Conservation (phyloP, 1,140 invertebrate genomes). For the Potamilus streckersoni region DNA sequence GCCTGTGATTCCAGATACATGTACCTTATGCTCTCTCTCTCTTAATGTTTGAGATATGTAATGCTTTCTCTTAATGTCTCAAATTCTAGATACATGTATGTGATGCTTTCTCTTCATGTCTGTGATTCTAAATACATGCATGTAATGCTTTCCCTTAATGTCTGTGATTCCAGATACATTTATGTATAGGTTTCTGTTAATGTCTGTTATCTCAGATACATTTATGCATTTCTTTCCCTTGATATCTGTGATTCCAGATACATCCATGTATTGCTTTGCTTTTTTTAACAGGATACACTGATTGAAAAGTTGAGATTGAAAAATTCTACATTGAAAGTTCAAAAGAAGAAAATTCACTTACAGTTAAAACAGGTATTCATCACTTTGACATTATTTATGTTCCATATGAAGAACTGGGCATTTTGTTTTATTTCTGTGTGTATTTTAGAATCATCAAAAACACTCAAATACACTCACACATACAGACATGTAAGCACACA, state of each 20-base stretch:
- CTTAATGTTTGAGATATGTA: too few relatives aligned
- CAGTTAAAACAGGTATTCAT: conserved; percentile 66
- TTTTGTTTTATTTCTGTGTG: background rate
- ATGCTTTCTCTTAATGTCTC: too few relatives aligned
- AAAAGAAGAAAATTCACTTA: conserved; percentile 66
- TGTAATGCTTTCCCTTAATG: background rate
- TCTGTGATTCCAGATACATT: background rate
- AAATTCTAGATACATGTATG: background rate
- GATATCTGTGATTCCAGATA: conserved; percentile 1
- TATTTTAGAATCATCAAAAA: too few relatives aligned
- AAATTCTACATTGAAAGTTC: conserved; percentile 65
- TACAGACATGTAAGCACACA: too few relatives aligned
- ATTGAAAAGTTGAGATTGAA: conserved; percentile 67
- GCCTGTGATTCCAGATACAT: background rate
- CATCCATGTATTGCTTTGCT: conserved; percentile 5
- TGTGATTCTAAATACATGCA: background rate
- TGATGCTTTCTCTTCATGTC: background rate
- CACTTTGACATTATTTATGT: background rate
- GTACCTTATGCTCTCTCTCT: too few relatives aligned
- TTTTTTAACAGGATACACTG: conserved; percentile 60
- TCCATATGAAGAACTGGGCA: background rate
- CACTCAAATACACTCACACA: too few relatives aligned
- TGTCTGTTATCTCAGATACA: background rate
- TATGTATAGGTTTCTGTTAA: background rate
- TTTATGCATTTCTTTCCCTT: background rate